Percentiles rank a stretch among this genome's conserved stretches.
Conservation (phyloP, 2,113 vertebrate genomes). For the Muntiacus reevesi region DNA sequence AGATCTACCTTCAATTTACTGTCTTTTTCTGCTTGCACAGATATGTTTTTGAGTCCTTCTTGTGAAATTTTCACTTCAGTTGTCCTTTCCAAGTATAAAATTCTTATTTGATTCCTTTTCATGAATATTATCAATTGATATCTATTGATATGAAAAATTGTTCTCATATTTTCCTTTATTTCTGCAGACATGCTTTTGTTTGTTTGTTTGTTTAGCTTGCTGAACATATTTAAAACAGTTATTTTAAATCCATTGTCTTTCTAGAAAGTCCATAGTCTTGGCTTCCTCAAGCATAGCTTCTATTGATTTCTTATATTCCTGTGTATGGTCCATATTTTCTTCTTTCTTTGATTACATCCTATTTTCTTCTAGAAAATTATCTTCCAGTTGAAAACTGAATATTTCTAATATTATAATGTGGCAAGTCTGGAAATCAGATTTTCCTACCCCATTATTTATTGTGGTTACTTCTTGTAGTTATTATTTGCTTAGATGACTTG, state of each 20-base stretch:
- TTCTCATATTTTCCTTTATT: background rate
- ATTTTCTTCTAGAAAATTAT: background rate
- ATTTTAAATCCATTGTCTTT: background rate
- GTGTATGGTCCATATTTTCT: background rate
- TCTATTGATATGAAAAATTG: background rate
- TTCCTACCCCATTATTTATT: background rate
- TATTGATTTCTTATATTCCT: background rate
- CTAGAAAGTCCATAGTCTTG: background rate
- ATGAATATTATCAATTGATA: background rate
- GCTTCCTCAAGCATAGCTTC: background rate
- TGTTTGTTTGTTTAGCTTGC: background rate
- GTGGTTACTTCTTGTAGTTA: background rate
- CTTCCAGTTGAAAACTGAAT: background rate
- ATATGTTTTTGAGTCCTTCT: background rate
- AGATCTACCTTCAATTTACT: background rate
- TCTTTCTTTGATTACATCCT: background rate
- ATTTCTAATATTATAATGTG: background rate
- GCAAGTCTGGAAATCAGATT: background rate
- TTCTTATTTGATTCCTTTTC: background rate
- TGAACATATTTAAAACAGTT: background rate
- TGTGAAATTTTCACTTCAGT: background rate
- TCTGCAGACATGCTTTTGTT: background rate
- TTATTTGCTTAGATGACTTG: background rate
- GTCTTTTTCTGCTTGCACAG: background rate
- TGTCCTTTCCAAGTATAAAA: background rate